Percentiles rank a stretch among this genome's conserved stretches.
These are phyloP conservation scores for Melolontha melolontha DNA, from an alignment of 2,888 invertebrate species.

Conservation along the genomic window DNA sequence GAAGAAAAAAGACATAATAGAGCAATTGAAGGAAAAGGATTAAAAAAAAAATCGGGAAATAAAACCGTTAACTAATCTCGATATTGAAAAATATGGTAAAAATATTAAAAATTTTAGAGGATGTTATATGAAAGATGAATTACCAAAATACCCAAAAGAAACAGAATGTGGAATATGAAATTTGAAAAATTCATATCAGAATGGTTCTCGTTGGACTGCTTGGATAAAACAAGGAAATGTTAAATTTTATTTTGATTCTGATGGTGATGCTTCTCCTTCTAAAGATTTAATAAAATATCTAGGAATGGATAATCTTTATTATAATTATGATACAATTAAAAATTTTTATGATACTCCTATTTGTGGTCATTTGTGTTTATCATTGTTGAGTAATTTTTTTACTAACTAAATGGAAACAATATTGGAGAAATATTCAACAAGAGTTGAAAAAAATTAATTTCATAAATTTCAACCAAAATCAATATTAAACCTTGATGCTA, in stretches of 20 bases:
- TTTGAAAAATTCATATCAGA: constrained; percentile 52
- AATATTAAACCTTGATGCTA: not conserved
- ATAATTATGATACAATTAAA: no score
- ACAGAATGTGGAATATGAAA: constrained; percentile 56
- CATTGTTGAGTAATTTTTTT: no score
- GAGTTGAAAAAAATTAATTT: not conserved
- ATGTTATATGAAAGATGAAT: no score
- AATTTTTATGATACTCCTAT: no score
- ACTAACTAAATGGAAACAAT: no score
- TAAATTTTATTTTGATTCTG: no score
- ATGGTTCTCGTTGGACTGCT: constrained; percentile 60
- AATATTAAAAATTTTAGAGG: constrained; percentile 42
- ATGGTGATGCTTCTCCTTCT: no score
- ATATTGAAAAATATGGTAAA: constrained; percentile 6
- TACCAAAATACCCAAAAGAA: constrained; percentile 38
- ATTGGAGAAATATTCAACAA: constrained; percentile 1
- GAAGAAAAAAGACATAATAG: no score
- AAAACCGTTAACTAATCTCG: not conserved
- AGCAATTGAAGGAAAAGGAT: no score
- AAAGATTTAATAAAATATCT: constrained; percentile 48
- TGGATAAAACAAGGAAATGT: constrained; percentile 55
- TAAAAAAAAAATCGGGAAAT: not conserved
- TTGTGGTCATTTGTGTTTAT: no score
- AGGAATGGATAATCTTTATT: no score
- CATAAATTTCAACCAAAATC: not conserved